A percentile compares a stretch with the other conserved stretches of the same genome.
These are phyloP conservation scores for Margaritifera margaritifera DNA, from an alignment of 2,888 invertebrate species.

Conservation along the genomic window DNA sequence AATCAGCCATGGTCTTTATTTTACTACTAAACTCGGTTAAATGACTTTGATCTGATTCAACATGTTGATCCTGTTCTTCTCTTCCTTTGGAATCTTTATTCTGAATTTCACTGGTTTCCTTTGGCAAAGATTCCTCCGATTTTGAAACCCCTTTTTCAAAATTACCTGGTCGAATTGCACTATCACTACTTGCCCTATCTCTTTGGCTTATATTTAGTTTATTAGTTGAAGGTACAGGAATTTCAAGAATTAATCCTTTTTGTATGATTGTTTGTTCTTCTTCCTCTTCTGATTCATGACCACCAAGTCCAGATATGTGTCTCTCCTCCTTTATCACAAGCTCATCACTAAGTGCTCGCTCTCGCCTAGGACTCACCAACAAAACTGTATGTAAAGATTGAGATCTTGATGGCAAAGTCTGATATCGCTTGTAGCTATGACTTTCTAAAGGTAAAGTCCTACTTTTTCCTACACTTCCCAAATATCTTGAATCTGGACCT, in stretches of 20 bases:
- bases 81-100: too few species aligned
- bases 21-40: too few species aligned
- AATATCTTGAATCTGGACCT: conserved; percentile 18
- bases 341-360: conserved; percentile 31
- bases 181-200: too few species aligned
- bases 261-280: too few species aligned
- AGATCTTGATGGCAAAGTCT: conserved; percentile 43
- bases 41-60: too few species aligned
- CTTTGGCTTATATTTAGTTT: too few species aligned
- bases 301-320: neutral
- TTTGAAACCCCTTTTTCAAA: conserved; percentile 5
- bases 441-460: conserved; percentile 51
- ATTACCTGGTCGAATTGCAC: too few species aligned
- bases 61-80: too few species aligned
- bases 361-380: conserved; percentile 2
- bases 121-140: conserved; percentile 2
- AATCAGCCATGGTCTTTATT: conserved; percentile 10
- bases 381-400: conserved; percentile 2
- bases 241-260: too few species aligned
- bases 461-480: conserved; percentile 31
- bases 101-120: conserved; percentile 8
- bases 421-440: conserved; percentile 26
- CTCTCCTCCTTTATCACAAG: neutral
- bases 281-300: neutral
- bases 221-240: too few species aligned